phyloP scores from a whole-genome alignment of 1,140 invertebrate genomes.

The Bombus fervidus region DNA sequence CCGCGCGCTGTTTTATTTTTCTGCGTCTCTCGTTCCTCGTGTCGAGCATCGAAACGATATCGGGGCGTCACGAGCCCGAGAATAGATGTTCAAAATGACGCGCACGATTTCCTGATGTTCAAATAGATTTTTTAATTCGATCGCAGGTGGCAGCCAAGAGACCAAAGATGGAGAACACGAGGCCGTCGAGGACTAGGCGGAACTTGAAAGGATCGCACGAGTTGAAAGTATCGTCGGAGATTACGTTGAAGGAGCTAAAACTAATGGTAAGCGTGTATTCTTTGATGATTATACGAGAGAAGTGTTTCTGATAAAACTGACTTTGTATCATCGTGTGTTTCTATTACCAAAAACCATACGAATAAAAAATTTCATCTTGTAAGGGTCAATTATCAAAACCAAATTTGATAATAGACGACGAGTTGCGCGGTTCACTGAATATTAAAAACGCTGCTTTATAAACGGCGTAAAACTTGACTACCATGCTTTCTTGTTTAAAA shows the following conservation, averaged over 20 bases:
- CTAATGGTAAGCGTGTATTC: slow-evolving; percentile 74
- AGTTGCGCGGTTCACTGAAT: too few species aligned
- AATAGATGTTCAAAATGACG: too few species aligned
- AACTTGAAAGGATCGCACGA: slow-evolving; percentile 79
- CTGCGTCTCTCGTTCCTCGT: not conserved
- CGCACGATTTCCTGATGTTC: not conserved
- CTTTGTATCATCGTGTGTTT: too few species aligned
- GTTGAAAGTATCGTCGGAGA: slow-evolving; percentile 79
- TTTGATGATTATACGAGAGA: not conserved
- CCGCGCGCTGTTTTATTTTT: not conserved
- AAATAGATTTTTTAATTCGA: not conserved
- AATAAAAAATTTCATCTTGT: too few species aligned
- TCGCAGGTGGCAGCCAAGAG: slow-evolving; percentile 71
- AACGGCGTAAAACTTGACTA: too few species aligned
- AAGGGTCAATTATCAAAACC: too few species aligned
- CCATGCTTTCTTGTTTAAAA: not conserved
- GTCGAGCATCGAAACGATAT: not conserved
- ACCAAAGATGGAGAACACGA: slow-evolving; percentile 67
- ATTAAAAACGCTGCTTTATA: too few species aligned
- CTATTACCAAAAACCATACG: too few species aligned
- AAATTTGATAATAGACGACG: too few species aligned
- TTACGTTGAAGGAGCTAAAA: slow-evolving; percentile 79
- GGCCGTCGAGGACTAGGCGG: slow-evolving; percentile 76
- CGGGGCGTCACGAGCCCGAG: not conserved
- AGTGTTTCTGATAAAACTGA: too few species aligned